Evolutionary conservation across 2,797 vertebrate genomes (phyloP).

Genomic region (Ctenopoma multispine): DNA sequence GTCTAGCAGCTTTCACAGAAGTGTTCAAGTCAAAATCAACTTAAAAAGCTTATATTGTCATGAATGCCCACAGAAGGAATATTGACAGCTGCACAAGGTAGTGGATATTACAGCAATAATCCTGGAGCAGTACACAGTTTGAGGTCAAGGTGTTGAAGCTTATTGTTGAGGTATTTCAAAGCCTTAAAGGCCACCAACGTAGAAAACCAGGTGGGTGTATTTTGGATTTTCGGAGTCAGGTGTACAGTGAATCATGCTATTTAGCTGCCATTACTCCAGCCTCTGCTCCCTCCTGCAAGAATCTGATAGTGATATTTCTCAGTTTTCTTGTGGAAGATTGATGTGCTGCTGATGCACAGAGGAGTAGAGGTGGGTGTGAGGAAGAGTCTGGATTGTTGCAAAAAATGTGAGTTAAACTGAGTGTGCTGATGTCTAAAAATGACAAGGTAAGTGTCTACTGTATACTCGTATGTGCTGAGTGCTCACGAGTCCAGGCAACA

Average conservation of each 20-base stretch:
- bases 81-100: slow-evolving; percentile 54
- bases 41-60: slow-evolving; percentile 65
- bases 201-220: slow-evolving; percentile 36
- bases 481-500: slow-evolving; percentile 23
- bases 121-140: slow-evolving; percentile 14
- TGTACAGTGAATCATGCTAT: slow-evolving; percentile 61
- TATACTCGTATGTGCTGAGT: slow-evolving; percentile 1
- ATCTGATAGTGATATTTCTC: slow-evolving; percentile 61
- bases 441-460: slow-evolving; percentile 30
- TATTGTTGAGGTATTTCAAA: slow-evolving; percentile 47
- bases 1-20: slow-evolving; percentile 42
- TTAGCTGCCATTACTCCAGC: slow-evolving; percentile 55
- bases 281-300: slow-evolving; percentile 50
- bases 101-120: slow-evolving; percentile 54
- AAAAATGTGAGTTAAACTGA: slow-evolving; percentile 31
- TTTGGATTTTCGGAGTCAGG: slow-evolving; percentile 46
- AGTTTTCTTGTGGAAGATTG: slow-evolving; percentile 48
- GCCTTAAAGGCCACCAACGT: slow-evolving; percentile 37
- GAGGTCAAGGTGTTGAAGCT: slow-evolving; percentile 46
- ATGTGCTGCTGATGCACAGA: slow-evolving; percentile 42
- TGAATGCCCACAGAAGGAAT: slow-evolving; percentile 52
- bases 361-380: slow-evolving; percentile 50
- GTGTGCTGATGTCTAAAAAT: slow-evolving; percentile 20
- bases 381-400: slow-evolving; percentile 32
- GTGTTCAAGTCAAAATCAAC: slow-evolving; percentile 60